Evolutionary conservation across 2,888 invertebrate species (phyloP).

Genomic region (Heliconius aoede): DNA sequence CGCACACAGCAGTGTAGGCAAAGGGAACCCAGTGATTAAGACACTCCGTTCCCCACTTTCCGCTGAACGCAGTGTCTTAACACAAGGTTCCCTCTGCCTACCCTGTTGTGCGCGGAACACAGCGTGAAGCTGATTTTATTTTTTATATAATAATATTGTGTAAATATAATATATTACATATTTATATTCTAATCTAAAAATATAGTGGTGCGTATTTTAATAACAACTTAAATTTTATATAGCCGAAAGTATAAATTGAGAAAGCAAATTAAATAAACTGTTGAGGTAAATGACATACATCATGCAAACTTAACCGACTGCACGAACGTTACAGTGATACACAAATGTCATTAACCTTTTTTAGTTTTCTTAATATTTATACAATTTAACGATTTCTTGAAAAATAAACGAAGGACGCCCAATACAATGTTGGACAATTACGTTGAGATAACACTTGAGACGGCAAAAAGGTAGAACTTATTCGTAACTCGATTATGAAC

Average conservation of each 20-base stretch:
- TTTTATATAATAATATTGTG: no score
- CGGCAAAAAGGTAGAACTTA: conserved; percentile 32
- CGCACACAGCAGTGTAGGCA: no score
- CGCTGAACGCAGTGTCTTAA: no score
- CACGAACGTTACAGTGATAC: background rate
- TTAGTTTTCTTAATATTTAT: background rate
- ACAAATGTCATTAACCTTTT: background rate
- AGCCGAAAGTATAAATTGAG: background rate
- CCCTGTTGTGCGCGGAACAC: no score
- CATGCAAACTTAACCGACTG: background rate
- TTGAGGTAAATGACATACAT: background rate
- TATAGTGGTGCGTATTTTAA: background rate
- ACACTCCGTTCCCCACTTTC: no score
- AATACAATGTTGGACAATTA: conserved; percentile 3
- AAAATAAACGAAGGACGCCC: background rate
- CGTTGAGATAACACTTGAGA: conserved; percentile 29
- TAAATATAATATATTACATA: background rate
- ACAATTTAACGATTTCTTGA: conserved; percentile 7
- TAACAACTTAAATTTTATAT: background rate
- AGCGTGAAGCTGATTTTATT: no score
- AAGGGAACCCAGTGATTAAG: no score
- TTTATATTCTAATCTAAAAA: background rate
- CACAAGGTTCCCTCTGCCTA: no score
- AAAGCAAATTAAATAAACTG: background rate
- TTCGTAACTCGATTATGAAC: conserved; percentile 39